Conservation (phyloP, 2,888 invertebrate genomes). For the Cloeon dipterum region DNA sequence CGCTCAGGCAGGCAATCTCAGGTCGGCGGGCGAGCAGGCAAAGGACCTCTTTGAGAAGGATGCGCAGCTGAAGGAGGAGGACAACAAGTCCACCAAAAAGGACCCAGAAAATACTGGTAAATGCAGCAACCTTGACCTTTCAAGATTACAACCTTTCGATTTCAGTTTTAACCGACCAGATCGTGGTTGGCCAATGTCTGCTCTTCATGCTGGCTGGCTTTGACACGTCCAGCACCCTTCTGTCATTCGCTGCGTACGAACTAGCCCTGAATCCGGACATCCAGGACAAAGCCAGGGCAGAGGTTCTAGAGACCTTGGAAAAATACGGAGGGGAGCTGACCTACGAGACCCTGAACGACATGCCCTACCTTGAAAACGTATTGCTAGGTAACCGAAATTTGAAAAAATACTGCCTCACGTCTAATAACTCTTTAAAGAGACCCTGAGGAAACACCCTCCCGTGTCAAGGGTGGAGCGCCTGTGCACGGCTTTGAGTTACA, state of each 20-base stretch:
- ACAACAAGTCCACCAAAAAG: too few relatives aligned
- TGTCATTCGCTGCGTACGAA: slow-evolving; percentile 28
- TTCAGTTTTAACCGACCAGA: slow-evolving; percentile 27
- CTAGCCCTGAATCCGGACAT: slow-evolving; percentile 24
- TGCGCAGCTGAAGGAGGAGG: too few relatives aligned
- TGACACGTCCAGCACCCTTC: slow-evolving; percentile 32
- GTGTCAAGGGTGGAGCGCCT: slow-evolving; percentile 25
- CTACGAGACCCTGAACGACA: slow-evolving; percentile 14
- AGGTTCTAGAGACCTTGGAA: slow-evolving; percentile 19
- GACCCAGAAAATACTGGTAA: too few relatives aligned
- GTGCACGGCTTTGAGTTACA: slow-evolving; percentile 14
- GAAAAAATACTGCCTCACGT: not conserved
- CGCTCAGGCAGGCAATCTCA: slow-evolving; percentile 20
- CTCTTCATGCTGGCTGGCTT: slow-evolving; percentile 34
- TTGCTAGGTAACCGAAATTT: slow-evolving; percentile 10
- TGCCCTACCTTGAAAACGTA: slow-evolving; percentile 16
- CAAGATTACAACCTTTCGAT: too few relatives aligned
- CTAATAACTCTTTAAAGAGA: slow-evolving; percentile 24
- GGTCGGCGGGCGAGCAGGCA: slow-evolving; percentile 20
- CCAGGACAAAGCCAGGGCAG: slow-evolving; percentile 22
- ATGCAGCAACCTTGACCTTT: too few relatives aligned
- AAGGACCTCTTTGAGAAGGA: slow-evolving; percentile 2
- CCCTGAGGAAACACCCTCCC: slow-evolving; percentile 31
- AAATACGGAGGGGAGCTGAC: slow-evolving; percentile 15
- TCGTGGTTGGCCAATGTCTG: slow-evolving; percentile 29